These are phyloP conservation scores for Tapirus terrestris DNA, from an alignment of 2,113 vertebrate species.

Conservation along the genomic window DNA sequence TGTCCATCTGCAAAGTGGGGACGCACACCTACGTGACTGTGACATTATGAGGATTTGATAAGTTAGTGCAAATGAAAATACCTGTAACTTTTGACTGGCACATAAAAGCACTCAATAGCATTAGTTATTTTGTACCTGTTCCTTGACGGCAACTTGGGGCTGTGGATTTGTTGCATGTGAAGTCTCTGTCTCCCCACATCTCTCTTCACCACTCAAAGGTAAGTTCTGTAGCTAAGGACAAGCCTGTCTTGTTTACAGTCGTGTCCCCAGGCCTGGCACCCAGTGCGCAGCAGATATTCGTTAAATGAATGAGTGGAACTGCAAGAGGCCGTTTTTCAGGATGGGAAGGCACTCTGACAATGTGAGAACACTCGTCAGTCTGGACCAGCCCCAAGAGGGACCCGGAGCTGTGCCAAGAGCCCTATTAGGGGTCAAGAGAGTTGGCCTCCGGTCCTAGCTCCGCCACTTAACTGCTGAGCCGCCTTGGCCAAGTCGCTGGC, in stretches of 20 bases:
- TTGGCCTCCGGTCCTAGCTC: not conserved
- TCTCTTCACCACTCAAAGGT: not conserved
- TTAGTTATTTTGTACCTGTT: not conserved
- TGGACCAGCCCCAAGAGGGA: not conserved
- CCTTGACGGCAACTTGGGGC: not conserved
- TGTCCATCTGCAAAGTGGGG: not conserved
- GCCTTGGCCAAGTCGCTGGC: not conserved
- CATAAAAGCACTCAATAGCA: not conserved
- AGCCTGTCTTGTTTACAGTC: not conserved
- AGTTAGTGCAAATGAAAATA: not conserved
- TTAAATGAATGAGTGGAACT: slow-evolving; percentile 22
- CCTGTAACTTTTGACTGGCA: not conserved
- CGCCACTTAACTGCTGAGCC: not conserved
- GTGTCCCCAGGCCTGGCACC: not conserved
- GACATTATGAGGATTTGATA: not conserved
- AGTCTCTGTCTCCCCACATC: not conserved
- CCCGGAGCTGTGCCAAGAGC: not conserved
- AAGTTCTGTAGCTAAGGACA: not conserved
- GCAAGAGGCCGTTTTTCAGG: not conserved
- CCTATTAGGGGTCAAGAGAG: not conserved
- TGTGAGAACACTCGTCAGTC: not conserved
- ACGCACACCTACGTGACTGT: not conserved
- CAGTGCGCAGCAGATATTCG: not conserved
- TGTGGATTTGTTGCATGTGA: not conserved
- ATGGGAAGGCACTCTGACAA: slow-evolving; percentile 10